Percentiles rank a stretch among this genome's conserved stretches.
Conservation (phyloP, 2,888 invertebrate genomes). For the Caenorhabditis sp. region DNA sequence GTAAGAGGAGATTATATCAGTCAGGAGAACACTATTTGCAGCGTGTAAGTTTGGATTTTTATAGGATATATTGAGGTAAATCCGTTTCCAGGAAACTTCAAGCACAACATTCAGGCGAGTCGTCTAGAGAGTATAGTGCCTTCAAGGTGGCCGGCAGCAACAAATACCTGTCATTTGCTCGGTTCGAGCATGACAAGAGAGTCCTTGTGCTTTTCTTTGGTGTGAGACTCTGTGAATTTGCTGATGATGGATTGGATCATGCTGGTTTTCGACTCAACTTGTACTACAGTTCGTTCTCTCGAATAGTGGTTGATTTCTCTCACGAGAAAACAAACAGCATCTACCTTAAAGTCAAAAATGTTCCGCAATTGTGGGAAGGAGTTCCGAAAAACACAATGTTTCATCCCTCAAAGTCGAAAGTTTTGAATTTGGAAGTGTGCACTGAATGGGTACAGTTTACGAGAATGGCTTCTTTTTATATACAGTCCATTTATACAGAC, state of each 20-base stretch:
- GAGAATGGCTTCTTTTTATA: not conserved
- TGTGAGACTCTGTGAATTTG: conserved; percentile 47
- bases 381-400: conserved; percentile 55
- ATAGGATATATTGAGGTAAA: too few relatives aligned
- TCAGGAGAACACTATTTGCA: conserved; percentile 64
- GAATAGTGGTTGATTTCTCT: conserved; percentile 62
- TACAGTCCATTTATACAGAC: conserved; percentile 10
- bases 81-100: conserved; percentile 55
- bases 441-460: conserved; percentile 62
- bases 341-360: conserved; percentile 66
- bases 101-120: conserved; percentile 36
- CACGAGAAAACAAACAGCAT: conserved; percentile 48
- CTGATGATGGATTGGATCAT: conserved; percentile 65
- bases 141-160: conserved; percentile 64
- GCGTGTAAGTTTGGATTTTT: conserved; percentile 53
- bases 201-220: conserved; percentile 68
- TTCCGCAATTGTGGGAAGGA: conserved; percentile 72
- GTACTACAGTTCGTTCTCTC: conserved; percentile 55
- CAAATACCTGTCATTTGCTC: conserved; percentile 63
- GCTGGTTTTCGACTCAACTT: conserved; percentile 66
- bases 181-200: conserved; percentile 73
- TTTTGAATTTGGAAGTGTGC: conserved; percentile 68
- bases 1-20: conserved; percentile 72
- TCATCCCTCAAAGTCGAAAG: conserved; percentile 46
- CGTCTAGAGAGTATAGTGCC: conserved; percentile 21